Evolutionary conservation across 2,888 invertebrate genomes (phyloP), one percentile per base, ranked within the genome.

Genomic region (Blastobasis lacticolella): DNA sequence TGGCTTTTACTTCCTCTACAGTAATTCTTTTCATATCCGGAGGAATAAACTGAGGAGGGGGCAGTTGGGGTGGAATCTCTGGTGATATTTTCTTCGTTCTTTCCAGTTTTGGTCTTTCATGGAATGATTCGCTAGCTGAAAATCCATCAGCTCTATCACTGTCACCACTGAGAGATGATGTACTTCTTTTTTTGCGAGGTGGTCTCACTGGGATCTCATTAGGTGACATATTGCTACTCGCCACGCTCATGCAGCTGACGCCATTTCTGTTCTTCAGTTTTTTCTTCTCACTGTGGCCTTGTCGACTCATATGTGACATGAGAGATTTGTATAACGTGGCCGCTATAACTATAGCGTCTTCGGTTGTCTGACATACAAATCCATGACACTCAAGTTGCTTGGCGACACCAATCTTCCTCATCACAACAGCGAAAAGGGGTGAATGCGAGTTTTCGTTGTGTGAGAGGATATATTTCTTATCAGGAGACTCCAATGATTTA

Each of bases 331-430:
- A 97, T 61, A 97, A 89, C 57, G 96, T 96, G 47, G 96, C 96
- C 9, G 97, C 97, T 64, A 97, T 95, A 0, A 96, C 95, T 43
- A 97, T 94, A 57, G 97, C 96, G 79, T 97, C 96, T 83, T 96
- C 96, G 40, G 95, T 94, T 66, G 94, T 94, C 78, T 94, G 93
- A 80, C 96, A 97, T 63, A 95, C 94, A 81, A 96, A 97, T 46
- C 94, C 96, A 87, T 97, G 97, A 79, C 96, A 97, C 86, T 96
- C 95, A 57, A 96, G 83, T 63, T 94, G 91, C 71, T 94, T 94
- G 3, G 94, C 93, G 36, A 93, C 92, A 46, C 92, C 94, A 49
- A 92, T 90, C 70, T 93, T 92, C 66, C 96, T 91, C 96, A 96
- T 96, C 53, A 97, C 95, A 38, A 96, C 96, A 48, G 96, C 95